Conservation (phyloP, 2,888 invertebrate species). For the Macropis europaea region DNA sequence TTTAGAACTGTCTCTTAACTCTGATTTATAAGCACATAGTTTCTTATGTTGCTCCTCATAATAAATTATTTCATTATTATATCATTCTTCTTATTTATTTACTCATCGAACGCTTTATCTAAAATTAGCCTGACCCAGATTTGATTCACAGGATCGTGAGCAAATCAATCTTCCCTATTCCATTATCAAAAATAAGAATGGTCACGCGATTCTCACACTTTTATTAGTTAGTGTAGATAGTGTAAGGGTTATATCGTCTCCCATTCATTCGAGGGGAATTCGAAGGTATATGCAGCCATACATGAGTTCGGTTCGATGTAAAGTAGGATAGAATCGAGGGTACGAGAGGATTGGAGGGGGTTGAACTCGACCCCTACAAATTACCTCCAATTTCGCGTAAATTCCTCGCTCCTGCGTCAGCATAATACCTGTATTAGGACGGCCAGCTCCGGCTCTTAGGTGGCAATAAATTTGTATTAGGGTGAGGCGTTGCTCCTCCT, state of each 20-base stretch:
- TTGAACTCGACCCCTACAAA: constrained; percentile 70
- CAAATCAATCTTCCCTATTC: no score
- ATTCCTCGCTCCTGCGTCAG: constrained; percentile 70
- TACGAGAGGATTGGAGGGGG: constrained; percentile 29
- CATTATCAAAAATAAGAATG: no score
- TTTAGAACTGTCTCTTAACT: no score
- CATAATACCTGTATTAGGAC: constrained; percentile 75
- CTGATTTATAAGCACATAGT: no score
- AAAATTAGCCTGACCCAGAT: no score
- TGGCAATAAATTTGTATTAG: constrained; percentile 77
- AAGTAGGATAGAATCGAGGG: constrained; percentile 38
- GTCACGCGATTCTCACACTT: neutral
- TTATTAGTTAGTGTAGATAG: constrained; percentile 13
- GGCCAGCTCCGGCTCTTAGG: constrained; percentile 67
- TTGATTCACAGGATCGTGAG: no score
- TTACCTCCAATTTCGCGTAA: constrained; percentile 76
- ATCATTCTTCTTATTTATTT: no score
- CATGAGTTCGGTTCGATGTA: constrained; percentile 50
- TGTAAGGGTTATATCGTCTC: constrained; percentile 31
- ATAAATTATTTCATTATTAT: no score
- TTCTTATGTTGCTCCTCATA: no score
- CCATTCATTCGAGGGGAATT: constrained; percentile 34
- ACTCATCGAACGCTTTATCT: no score
- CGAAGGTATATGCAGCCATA: constrained; percentile 10
- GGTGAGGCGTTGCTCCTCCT: constrained; percentile 54